A percentile compares a stretch with the other conserved stretches of the same genome.
Conservation (phyloP, 1,140 invertebrate species). For the Physella acuta region DNA sequence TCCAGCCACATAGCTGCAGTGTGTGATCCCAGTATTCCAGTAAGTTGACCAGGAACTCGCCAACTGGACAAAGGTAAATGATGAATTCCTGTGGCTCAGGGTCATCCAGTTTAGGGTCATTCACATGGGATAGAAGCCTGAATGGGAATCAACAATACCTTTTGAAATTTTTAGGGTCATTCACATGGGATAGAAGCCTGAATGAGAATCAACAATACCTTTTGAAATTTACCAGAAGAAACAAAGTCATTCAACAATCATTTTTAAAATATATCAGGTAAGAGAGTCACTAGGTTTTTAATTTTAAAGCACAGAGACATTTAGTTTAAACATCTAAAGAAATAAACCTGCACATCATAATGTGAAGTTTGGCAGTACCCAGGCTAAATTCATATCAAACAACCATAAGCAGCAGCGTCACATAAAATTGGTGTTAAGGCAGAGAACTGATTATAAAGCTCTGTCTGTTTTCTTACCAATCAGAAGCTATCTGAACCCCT, state of each 20-base stretch:
- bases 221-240: too few species aligned
- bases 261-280: too few species aligned
- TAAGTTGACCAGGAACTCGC: slow-evolving; percentile 71
- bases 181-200: slow-evolving; percentile 77
- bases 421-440: neutral
- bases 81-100: slow-evolving; percentile 79
- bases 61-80: slow-evolving; percentile 81
- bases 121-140: slow-evolving; percentile 77
- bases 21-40: slow-evolving; percentile 79
- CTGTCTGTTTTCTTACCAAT: slow-evolving; percentile 66
- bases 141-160: too few species aligned
- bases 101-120: slow-evolving; percentile 77
- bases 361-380: too few species aligned
- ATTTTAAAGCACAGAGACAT: too few species aligned
- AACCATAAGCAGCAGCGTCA: too few species aligned
- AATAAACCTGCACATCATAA: too few species aligned
- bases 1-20: slow-evolving; percentile 75
- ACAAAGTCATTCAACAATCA: too few species aligned
- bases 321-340: too few species aligned
- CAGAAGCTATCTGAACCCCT: slow-evolving; percentile 82
- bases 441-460: neutral
- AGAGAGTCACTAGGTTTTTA: too few species aligned
- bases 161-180: slow-evolving; percentile 77
- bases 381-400: too few species aligned
- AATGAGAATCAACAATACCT: too few species aligned